Evolutionary conservation across 2,888 invertebrate species (phyloP), one percentile per base, ranked within the genome.

Genomic region (Litoditis marina): DNA sequence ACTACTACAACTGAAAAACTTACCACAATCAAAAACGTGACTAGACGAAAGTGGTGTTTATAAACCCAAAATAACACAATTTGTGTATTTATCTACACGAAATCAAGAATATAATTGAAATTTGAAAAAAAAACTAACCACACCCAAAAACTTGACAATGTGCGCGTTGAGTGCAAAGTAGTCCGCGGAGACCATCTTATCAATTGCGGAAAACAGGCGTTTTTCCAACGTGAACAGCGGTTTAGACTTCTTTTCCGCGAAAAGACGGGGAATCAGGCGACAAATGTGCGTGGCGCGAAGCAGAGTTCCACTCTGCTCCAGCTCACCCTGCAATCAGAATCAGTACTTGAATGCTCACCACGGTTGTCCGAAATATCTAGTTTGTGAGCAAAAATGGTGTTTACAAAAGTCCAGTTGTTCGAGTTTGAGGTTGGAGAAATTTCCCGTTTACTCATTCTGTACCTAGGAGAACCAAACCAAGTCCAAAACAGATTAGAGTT

Each of bases 121-220:
- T 27, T n/a, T 31, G 39, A 3, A 13, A 4, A 32, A 22, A 49
- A 55, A 16, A 16, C 46, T 19, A 16, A 63, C 64, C 54, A 62
- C 42, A 13, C 56, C 53, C 28, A 69, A 19, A n/a, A 71, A 67
- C 2, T 57, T 55, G 36, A 66, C 63, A 7, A 61, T 47, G 39
- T 66, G 36, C 2, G 50, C 36, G 16, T 61, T 60, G n/a, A 71
- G 13, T 25, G 52, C 31, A 36, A 71, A 69, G 55, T 67, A 65
- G 3, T 59, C 54, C 13, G 61, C 22, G 25, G 54, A 53, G 13
- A 69, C 59, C 6, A 63, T 62, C 28, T 31, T 54, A 19, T 63
- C 53, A 11, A 69, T n/a, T 25, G 60, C 42, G n/a, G 56, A 55
- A 36, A n/a, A 34, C 31, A 57, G 46, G 1, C 32, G 32, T 32